Conservation (phyloP, 2,113 vertebrate species). For the Bufo bufo region DNA sequence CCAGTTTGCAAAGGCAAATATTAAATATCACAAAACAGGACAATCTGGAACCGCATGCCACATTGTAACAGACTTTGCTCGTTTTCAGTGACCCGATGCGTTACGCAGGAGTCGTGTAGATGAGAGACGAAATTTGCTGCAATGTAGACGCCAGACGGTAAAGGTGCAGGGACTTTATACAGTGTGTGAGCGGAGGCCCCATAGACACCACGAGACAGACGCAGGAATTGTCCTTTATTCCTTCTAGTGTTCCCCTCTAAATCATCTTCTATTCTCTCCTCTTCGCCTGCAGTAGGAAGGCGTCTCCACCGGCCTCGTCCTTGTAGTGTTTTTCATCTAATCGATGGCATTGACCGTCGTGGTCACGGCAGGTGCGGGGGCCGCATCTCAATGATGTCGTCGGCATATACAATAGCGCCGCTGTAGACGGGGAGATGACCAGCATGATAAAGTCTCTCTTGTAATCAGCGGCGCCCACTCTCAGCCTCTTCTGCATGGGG, state of each 20-base stretch:
- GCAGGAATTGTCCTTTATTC: neutral
- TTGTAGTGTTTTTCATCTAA: slow-evolving; percentile 38
- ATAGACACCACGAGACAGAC: too few species aligned
- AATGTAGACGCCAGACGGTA: too few species aligned
- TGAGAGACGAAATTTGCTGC: too few species aligned
- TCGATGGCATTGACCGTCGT: neutral
- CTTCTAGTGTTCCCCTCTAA: neutral
- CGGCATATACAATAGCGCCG: slow-evolving; percentile 7
- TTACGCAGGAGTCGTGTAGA: too few species aligned
- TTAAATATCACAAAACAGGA: too few species aligned
- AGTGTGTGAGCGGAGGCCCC: too few species aligned
- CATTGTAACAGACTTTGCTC: too few species aligned
- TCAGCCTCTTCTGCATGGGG: neutral
- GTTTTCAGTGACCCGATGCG: too few species aligned
- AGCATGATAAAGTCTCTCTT: neutral
- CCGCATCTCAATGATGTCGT: slow-evolving; percentile 21
- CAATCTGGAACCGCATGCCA: too few species aligned
- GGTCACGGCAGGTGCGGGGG: neutral
- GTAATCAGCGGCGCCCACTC: neutral
- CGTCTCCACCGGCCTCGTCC: neutral
- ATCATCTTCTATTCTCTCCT: neutral
- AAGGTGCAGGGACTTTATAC: too few species aligned
- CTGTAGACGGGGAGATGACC: slow-evolving; percentile 9
- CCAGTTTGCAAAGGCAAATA: too few species aligned
- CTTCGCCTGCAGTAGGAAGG: neutral